Percentiles rank a stretch among this genome's conserved stretches.
phyloP scores from a whole-genome alignment of 2,113 vertebrate species.

The Pedetes capensis region DNA sequence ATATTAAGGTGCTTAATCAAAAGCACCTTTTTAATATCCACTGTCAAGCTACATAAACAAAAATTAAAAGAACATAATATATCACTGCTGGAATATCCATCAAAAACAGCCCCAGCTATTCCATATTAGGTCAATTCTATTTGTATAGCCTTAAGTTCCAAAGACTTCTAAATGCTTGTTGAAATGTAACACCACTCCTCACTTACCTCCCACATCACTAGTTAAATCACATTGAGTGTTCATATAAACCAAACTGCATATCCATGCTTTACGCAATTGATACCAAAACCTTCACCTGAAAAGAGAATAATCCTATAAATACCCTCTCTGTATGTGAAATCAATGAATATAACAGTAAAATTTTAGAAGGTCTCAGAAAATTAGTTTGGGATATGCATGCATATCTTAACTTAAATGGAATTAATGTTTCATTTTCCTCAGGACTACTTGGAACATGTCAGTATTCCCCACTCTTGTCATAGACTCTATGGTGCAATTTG shows the following conservation, averaged over 20 bases:
- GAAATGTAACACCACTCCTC: not conserved
- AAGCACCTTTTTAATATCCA: slow-evolving; percentile 56
- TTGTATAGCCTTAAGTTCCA: not conserved
- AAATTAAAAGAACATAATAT: slow-evolving; percentile 49
- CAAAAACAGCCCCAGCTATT: slow-evolving; percentile 33
- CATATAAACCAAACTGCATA: not conserved
- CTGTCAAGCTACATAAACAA: slow-evolving; percentile 63
- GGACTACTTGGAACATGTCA: not conserved
- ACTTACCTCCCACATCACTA: no score
- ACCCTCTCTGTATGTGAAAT: not conserved
- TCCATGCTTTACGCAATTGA: not conserved
- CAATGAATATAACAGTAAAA: not conserved
- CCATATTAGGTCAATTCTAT: slow-evolving; percentile 52
- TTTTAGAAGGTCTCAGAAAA: not conserved
- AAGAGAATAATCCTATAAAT: not conserved
- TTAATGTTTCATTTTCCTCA: not conserved
- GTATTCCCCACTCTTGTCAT: not conserved
- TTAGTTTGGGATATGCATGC: not conserved
- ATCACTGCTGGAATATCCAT: slow-evolving; percentile 46
- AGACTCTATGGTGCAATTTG: not conserved
- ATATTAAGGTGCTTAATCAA: slow-evolving; percentile 67
- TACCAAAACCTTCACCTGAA: not conserved
- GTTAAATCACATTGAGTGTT: not conserved
- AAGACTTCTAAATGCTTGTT: slow-evolving; percentile 36
- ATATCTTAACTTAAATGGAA: not conserved